Evolutionary conservation across 2,113 vertebrate species (phyloP).

Genomic region (Abramis brama): DNA sequence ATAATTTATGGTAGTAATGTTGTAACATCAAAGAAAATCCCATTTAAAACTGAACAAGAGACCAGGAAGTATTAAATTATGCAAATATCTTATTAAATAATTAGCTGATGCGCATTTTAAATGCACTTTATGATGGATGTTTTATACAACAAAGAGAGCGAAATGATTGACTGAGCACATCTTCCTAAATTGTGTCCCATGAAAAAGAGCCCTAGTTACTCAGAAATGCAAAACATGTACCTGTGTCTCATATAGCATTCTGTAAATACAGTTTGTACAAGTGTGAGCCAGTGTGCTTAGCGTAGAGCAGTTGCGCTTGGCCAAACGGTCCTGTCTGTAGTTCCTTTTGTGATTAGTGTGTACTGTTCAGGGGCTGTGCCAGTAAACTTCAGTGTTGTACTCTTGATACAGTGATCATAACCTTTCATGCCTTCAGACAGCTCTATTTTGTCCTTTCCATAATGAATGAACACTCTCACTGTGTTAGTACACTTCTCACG

Average conservation of each 20-base stretch:
- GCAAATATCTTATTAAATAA: slow-evolving; percentile 25
- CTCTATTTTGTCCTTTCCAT: slow-evolving; percentile 50
- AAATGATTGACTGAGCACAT: slow-evolving; percentile 7
- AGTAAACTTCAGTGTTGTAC: slow-evolving; percentile 47
- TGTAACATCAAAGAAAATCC: slow-evolving; percentile 17
- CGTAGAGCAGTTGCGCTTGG: slow-evolving; percentile 30
- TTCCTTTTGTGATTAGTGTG: slow-evolving; percentile 55
- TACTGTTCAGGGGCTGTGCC: slow-evolving; percentile 40
- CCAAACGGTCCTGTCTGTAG: slow-evolving; percentile 51
- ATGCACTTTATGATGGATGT: slow-evolving; percentile 43
- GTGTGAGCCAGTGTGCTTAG: slow-evolving; percentile 35
- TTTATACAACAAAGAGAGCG: slow-evolving; percentile 18
- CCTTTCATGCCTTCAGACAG: slow-evolving; percentile 35
- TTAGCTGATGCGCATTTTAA: not conserved
- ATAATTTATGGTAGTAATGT: not conserved
- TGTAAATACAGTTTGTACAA: slow-evolving; percentile 36
- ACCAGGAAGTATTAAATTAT: slow-evolving; percentile 24
- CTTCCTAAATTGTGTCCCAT: not conserved
- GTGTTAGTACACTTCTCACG: slow-evolving; percentile 52
- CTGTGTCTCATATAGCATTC: slow-evolving; percentile 28
- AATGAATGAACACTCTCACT: slow-evolving; percentile 35
- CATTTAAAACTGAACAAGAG: not conserved
- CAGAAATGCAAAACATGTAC: not conserved
- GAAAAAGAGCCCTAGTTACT: slow-evolving; percentile 16
- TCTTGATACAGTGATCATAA: slow-evolving; percentile 44